Evolutionary conservation across 2,113 vertebrate genomes (phyloP).

Genomic region (Tachuris rubrigastra): DNA sequence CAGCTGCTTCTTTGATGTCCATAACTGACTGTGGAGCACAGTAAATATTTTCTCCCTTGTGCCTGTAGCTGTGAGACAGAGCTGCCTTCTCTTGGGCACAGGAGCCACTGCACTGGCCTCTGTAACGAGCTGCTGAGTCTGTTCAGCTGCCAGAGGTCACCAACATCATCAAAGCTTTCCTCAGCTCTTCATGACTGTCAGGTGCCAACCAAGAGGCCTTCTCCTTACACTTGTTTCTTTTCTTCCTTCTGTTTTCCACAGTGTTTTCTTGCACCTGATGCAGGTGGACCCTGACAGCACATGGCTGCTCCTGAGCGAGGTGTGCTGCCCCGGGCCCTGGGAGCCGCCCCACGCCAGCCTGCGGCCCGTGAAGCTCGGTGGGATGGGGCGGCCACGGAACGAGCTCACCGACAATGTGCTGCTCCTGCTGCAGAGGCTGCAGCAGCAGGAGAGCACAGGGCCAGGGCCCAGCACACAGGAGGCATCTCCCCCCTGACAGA

Average conservation of each 20-base stretch:
- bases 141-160: neutral
- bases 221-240: neutral
- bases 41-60: neutral
- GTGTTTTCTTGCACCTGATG: slow-evolving; percentile 86
- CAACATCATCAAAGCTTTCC: neutral
- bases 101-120: neutral
- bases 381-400: slow-evolving; percentile 58
- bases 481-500: neutral
- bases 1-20: neutral
- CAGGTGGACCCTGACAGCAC: slow-evolving; percentile 82
- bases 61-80: neutral
- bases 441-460: neutral
- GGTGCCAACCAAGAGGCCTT: neutral
- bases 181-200: neutral
- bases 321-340: slow-evolving; percentile 73
- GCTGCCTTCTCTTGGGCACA: neutral
- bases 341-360: slow-evolving; percentile 80
- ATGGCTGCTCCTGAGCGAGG: slow-evolving; percentile 85
- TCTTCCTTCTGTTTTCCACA: slow-evolving; percentile 48
- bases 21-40: neutral
- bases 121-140: neutral
- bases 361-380: slow-evolving; percentile 62
- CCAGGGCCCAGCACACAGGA: rapidly evolving
- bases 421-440: slow-evolving; percentile 78
- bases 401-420: slow-evolving; percentile 81